Evolutionary conservation across 2,888 invertebrate species (phyloP).

Genomic region (Oscheius sp.): DNA sequence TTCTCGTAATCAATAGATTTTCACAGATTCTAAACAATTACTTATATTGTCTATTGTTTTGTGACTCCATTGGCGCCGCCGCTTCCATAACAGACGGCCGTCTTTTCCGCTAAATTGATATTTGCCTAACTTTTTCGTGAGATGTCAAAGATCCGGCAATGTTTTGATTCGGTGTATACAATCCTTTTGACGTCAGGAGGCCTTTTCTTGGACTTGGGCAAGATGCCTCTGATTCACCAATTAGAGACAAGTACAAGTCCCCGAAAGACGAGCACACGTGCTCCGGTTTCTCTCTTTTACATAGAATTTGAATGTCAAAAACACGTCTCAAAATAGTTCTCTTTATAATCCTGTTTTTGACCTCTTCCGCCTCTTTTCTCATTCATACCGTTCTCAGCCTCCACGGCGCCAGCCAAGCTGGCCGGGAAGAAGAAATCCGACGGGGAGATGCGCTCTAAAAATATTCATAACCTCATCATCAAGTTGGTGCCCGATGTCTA

Average conservation of each 20-base stretch:
- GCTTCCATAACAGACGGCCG: no score
- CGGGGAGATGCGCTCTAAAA: constrained; percentile 44
- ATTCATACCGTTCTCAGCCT: neutral
- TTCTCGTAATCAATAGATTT: constrained; percentile 24
- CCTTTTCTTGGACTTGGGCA: no score
- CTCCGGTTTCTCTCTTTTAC: neutral
- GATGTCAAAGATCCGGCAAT: no score
- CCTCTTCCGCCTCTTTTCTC: constrained; percentile 16
- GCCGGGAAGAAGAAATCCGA: constrained; percentile 33
- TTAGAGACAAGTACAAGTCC: neutral
- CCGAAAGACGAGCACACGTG: neutral
- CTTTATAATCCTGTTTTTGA: constrained; percentile 9
- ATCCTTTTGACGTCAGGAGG: no score
- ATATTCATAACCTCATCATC: constrained; percentile 58
- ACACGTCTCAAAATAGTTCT: constrained; percentile 1
- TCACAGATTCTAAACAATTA: constrained; percentile 5
- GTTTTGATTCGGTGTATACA: no score
- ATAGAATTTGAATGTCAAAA: neutral
- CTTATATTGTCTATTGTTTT: neutral
- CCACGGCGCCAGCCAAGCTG: constrained; percentile 20
- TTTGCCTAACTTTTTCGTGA: no score
- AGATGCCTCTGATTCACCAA: no score
- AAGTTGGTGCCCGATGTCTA: constrained; percentile 40
- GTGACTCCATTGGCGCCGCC: neutral
- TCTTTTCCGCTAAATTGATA: no score